These are phyloP conservation scores for Tetragonula clypearis DNA, from an alignment of 1,140 invertebrate genomes.

Conservation along the genomic window DNA sequence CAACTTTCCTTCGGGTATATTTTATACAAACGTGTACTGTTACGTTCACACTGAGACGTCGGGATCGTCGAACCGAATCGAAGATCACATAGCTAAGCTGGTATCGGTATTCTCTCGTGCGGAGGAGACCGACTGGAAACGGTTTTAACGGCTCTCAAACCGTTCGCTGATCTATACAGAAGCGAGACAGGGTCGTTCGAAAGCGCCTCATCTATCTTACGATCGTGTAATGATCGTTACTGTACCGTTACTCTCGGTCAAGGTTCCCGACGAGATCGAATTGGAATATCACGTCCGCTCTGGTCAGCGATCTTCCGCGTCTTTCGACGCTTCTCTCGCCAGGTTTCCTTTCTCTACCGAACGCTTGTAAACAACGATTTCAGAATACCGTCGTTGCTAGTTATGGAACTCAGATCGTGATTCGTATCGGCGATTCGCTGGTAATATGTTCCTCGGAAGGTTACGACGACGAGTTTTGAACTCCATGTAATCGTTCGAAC, in stretches of 20 bases:
- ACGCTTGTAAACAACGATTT: conserved; percentile 53
- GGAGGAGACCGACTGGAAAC: neutral
- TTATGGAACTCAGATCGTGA: neutral
- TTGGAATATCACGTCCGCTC: conserved; percentile 63
- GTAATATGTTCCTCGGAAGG: neutral
- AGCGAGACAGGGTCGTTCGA: conserved; percentile 8
- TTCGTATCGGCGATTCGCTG: neutral
- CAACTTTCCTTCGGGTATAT: neutral
- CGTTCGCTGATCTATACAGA: conserved; percentile 44
- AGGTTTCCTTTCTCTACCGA: neutral
- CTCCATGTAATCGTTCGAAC: neutral
- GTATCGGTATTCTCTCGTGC: neutral
- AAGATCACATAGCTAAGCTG: neutral
- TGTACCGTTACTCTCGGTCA: conserved; percentile 76
- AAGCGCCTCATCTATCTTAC: conserved; percentile 44
- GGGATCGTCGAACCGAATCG: conserved; percentile 22
- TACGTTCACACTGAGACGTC: neutral
- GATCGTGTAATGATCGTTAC: conserved; percentile 65
- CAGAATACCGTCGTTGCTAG: neutral
- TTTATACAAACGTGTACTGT: neutral
- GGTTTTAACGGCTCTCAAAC: conserved; percentile 5
- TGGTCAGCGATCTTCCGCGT: conserved; percentile 38
- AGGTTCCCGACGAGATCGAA: conserved; percentile 70
- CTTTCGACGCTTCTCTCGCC: neutral
- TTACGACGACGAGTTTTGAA: neutral